phyloP scores from a whole-genome alignment of 2,113 vertebrate genomes.

The Erythrocercus mccallii region DNA sequence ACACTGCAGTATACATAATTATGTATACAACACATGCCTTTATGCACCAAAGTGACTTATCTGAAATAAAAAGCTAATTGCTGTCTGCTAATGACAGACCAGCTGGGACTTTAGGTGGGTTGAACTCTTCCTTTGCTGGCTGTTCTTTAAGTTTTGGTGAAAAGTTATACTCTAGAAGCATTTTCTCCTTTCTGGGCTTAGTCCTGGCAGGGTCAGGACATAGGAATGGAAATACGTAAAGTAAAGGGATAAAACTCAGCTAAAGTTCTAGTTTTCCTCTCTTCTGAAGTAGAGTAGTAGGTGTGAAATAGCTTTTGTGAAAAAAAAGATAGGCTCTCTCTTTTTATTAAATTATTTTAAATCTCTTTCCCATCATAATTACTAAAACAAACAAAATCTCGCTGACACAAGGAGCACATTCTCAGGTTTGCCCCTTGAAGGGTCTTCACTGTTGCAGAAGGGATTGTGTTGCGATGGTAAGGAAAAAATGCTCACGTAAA shows the following conservation, averaged over 20 bases:
- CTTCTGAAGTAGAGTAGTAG: not conserved
- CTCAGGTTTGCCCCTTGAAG: not conserved
- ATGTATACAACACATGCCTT: not conserved
- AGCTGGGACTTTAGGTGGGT: not conserved
- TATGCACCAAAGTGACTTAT: rapidly evolving
- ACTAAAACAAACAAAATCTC: not conserved
- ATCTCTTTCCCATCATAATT: not conserved
- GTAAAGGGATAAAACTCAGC: not conserved
- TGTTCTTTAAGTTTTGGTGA: not conserved
- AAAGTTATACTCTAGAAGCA: not conserved
- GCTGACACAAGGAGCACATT: not conserved
- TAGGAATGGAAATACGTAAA: not conserved
- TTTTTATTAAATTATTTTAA: not conserved
- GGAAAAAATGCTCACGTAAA: not conserved
- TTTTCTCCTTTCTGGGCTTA: not conserved
- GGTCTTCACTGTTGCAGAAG: not conserved
- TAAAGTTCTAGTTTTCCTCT: not conserved
- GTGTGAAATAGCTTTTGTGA: not conserved
- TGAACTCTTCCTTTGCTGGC: not conserved
- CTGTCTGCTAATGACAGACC: not conserved
- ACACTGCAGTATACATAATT: not conserved
- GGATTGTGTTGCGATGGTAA: not conserved
- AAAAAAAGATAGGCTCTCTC: not conserved
- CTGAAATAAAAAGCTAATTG: not conserved
- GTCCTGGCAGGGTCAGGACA: not conserved